Base-by-base conservation (phyloP, 1,140 invertebrate species). In the Neodiprion fabricii region DNA sequence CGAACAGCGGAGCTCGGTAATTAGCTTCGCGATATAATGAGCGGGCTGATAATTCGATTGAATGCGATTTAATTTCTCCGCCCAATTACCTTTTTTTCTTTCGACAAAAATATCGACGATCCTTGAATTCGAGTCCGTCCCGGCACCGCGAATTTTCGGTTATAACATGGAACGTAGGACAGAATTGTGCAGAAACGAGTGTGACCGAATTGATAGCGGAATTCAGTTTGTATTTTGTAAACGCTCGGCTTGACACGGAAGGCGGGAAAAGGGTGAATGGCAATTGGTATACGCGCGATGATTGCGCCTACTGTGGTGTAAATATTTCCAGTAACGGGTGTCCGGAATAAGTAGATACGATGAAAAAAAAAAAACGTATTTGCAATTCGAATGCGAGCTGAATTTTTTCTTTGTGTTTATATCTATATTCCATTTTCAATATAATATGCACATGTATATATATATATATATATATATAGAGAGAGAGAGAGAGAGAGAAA, bases 211-310 rank as follows among this genome's bases (percentile, higher is more conserved):
- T 71, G 70, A 71, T 71, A 71, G 77, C 61, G 65, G 78, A 82
- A 80, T 82, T 82, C 76, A 80, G 79, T 81, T 82, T 79, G 76
- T 76, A 80, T 78, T 81, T 82, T 79, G 76, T 76, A 78, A 82
- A 78, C 75, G 74, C 71, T 75, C 73, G 73, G 73, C 73, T 61
- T 11, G 53, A 61, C 3, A 9, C 53, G 8, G n/a, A 61, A 61
- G 53, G 53, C n/a, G 28, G 53, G 53, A 61, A 61, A 61, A 73
- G 76, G 73, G 76, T 70, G 78, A 79, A 72, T 79, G 81, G 78
- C 53, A 79, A 80, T 82, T 82, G 75, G 78, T 77, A 61, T 0
- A 77, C 78, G 76, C 75, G 74, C 74, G 74, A 78, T 77, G 74
- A 80, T 79, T 79, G 79, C 77, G 78, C 76, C 79, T 80, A 80